Conservation (phyloP, 1,140 invertebrate genomes). For the Calycopis cecrops region DNA sequence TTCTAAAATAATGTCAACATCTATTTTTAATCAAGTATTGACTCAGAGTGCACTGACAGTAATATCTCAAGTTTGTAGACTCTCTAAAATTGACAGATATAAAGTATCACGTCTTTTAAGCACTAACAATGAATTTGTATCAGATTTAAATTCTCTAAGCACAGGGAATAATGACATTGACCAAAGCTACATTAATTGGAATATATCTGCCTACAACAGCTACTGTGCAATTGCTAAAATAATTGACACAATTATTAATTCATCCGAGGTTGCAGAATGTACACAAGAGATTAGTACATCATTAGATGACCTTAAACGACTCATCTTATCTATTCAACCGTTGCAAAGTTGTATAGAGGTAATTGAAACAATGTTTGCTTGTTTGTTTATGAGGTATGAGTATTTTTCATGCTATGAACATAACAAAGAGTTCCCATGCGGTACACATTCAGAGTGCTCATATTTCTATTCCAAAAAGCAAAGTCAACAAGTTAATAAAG, state of each 20-base stretch:
- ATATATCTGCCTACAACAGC: constrained; percentile 66
- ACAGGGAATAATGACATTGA: constrained; percentile 35
- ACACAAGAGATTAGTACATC: constrained; percentile 43
- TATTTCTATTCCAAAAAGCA: constrained; percentile 71
- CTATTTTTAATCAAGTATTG: constrained; percentile 62
- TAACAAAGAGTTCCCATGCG: constrained; percentile 52
- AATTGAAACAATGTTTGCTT: constrained; percentile 69
- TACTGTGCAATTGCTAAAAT: constrained; percentile 67
- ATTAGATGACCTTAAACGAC: constrained; percentile 63
- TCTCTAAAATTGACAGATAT: constrained; percentile 66
- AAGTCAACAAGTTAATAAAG: constrained; percentile 39
- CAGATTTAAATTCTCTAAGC: constrained; percentile 46
- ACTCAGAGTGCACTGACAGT: constrained; percentile 65
- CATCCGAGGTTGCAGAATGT: constrained; percentile 44
- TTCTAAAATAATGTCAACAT: constrained; percentile 64
- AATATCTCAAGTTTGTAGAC: constrained; percentile 69
- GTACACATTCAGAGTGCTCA: constrained; percentile 69
- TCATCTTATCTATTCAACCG: constrained; percentile 61
- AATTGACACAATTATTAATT: constrained; percentile 64
- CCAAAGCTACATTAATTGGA: constrained; percentile 49
- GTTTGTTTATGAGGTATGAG: constrained; percentile 68
- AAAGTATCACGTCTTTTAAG: constrained; percentile 66
- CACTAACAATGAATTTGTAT: constrained; percentile 63
- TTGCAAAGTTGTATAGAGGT: constrained; percentile 62
- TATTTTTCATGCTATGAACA: constrained; percentile 66